A percentile compares a stretch with the other conserved stretches of the same genome.
These are phyloP conservation scores for Gephyroberyx darwinii DNA, from an alignment of 2,797 vertebrate genomes.

Conservation along the genomic window DNA sequence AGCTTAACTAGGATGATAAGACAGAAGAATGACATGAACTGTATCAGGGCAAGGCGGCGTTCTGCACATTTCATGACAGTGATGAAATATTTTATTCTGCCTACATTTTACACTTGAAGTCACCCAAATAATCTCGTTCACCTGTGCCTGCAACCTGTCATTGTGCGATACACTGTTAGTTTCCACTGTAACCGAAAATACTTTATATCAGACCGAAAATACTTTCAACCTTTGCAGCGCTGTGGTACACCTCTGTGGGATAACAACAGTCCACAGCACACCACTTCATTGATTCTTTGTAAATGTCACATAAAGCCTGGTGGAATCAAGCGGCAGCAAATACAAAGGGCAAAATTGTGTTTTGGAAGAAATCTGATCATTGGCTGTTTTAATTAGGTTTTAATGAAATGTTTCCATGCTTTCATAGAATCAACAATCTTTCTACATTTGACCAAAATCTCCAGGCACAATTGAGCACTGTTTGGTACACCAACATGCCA, in stretches of 20 bases:
- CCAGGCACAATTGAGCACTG: no score
- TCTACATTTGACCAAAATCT: background rate
- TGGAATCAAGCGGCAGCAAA: conserved; percentile 19
- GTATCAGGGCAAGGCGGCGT: background rate
- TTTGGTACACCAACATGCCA: background rate
- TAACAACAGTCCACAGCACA: conserved; percentile 43
- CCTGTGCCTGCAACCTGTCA: conserved; percentile 11
- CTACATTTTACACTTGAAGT: background rate
- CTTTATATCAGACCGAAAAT: conserved; percentile 6
- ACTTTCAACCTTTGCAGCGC: conserved; percentile 57
- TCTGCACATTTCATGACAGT: background rate
- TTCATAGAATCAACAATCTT: background rate
- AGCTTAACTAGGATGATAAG: no score
- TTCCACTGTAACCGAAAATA: conserved; percentile 16
- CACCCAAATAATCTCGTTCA: background rate
- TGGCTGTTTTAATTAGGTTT: conserved; percentile 19
- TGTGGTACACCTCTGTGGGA: conserved; percentile 42
- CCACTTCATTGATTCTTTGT: conserved; percentile 50
- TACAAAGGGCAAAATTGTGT: conserved; percentile 28
- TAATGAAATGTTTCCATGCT: background rate
- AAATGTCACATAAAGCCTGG: conserved; percentile 59
- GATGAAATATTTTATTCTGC: no score
- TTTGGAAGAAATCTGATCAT: conserved; percentile 14
- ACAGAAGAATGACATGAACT: background rate
- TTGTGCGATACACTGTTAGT: background rate